A percentile compares a stretch with the other conserved stretches of the same genome.
Evolutionary conservation across 2,797 vertebrate genomes (phyloP).

Genomic region (Premnoplex brunnescens): DNA sequence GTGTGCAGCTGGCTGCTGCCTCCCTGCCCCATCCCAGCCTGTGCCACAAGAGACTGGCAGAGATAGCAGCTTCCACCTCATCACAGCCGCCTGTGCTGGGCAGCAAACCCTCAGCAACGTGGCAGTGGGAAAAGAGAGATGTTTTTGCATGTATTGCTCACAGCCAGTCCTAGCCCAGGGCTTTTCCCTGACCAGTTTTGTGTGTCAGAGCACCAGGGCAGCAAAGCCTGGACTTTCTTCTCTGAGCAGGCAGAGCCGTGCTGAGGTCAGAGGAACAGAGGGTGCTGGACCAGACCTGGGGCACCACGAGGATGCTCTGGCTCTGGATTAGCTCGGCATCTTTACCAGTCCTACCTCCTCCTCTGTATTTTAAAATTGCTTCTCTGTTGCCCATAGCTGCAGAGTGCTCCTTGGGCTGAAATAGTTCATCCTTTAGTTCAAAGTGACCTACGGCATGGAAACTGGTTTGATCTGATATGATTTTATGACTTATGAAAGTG

Average conservation of each 20-base stretch:
- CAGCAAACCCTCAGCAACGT: background rate
- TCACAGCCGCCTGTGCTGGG: background rate
- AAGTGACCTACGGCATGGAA: background rate
- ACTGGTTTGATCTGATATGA: background rate
- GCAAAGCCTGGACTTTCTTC: background rate
- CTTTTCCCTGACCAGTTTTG: background rate
- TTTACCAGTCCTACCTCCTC: background rate
- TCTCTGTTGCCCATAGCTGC: background rate
- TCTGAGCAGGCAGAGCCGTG: background rate
- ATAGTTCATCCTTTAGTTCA: background rate
- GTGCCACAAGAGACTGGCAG: background rate
- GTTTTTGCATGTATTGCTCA: background rate
- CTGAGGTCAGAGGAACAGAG: background rate
- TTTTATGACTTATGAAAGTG: background rate
- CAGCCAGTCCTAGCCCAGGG: background rate
- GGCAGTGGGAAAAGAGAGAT: background rate
- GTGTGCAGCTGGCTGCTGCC: background rate
- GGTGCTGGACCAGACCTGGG: background rate
- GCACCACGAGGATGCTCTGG: background rate
- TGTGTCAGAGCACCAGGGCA: fast-evolving
- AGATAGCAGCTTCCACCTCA: fast-evolving
- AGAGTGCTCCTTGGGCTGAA: background rate
- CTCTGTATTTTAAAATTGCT: background rate
- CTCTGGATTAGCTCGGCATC: background rate
- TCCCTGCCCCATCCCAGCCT: background rate